Evolutionary conservation across 2,113 vertebrate species (phyloP).

Genomic region (Pipra filicauda): DNA sequence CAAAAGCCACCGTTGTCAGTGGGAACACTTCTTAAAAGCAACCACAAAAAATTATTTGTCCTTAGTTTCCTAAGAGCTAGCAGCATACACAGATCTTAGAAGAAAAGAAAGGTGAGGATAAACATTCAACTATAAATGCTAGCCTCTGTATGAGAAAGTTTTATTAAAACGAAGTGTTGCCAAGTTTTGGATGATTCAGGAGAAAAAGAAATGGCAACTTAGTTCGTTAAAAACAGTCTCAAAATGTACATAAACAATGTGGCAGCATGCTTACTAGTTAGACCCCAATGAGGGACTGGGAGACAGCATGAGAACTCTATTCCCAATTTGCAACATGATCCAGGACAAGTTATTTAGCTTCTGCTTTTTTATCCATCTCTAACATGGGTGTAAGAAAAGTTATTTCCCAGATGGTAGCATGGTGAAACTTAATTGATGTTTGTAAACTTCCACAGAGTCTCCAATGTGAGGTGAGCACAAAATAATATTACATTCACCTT

Average conservation of each 20-base stretch:
- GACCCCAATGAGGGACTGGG: neutral
- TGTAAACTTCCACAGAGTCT: constrained; percentile 30
- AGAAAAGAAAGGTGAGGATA: neutral
- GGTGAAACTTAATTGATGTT: constrained; percentile 48
- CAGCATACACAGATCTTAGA: neutral
- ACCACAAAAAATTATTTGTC: neutral
- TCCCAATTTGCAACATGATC: neutral
- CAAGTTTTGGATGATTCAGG: neutral
- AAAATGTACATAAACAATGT: neutral
- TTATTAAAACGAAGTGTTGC: neutral
- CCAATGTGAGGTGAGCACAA: constrained; percentile 30
- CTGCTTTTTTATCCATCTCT: constrained; percentile 24
- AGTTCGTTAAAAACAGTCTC: neutral
- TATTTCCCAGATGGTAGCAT: constrained; percentile 49
- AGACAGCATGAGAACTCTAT: neutral
- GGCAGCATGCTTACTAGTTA: neutral
- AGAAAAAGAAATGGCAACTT: neutral
- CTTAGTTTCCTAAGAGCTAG: neutral
- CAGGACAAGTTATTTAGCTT: constrained; percentile 3
- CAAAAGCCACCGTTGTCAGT: neutral
- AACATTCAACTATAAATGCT: neutral
- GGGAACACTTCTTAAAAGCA: neutral
- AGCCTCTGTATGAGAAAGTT: neutral
- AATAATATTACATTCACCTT: constrained; percentile 46
- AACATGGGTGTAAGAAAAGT: constrained; percentile 44